Percentiles rank a stretch among this genome's conserved stretches.
Conservation (phyloP, 2,113 vertebrate species). For the Phoenicopterus ruber region DNA sequence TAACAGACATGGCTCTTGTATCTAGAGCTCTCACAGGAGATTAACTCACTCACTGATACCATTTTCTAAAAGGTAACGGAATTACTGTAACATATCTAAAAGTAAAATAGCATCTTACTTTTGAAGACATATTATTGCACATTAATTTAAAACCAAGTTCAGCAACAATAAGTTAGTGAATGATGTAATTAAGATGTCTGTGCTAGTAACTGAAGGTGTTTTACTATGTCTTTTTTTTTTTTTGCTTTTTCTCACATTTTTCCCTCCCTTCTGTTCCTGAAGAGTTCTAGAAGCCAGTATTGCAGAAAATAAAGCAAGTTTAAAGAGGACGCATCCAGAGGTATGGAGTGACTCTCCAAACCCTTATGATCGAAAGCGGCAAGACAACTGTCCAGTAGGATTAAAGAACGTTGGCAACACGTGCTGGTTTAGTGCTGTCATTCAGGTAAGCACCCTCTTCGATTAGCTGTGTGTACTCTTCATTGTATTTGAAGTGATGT, state of each 20-base stretch:
- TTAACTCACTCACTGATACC: neutral
- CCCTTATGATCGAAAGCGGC: slow-evolving; percentile 92
- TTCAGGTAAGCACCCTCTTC: slow-evolving; percentile 82
- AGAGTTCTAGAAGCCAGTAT: slow-evolving; percentile 99
- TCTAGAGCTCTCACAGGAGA: neutral
- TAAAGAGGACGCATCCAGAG: slow-evolving; percentile 92
- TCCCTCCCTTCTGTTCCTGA: slow-evolving; percentile 13
- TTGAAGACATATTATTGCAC: neutral
- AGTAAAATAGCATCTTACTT: neutral
- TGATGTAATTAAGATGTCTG: neutral
- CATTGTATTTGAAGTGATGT: neutral
- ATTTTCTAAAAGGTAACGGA: neutral
- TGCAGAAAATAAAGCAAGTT: slow-evolving; percentile 95
- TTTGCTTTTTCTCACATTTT: neutral
- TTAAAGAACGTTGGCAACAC: slow-evolving; percentile 98
- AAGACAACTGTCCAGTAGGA: slow-evolving; percentile 90
- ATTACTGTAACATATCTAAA: neutral
- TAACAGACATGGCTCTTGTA: neutral
- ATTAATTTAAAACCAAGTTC: neutral
- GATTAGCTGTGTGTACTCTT: neutral
- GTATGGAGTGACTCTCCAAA: slow-evolving; percentile 97
- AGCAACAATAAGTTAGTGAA: neutral
- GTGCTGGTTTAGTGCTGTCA: slow-evolving; percentile 99
- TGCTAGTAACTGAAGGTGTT: neutral
- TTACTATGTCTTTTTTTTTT: neutral